Conservation (phyloP, 2,113 vertebrate genomes). For the Dinomys branickii region DNA sequence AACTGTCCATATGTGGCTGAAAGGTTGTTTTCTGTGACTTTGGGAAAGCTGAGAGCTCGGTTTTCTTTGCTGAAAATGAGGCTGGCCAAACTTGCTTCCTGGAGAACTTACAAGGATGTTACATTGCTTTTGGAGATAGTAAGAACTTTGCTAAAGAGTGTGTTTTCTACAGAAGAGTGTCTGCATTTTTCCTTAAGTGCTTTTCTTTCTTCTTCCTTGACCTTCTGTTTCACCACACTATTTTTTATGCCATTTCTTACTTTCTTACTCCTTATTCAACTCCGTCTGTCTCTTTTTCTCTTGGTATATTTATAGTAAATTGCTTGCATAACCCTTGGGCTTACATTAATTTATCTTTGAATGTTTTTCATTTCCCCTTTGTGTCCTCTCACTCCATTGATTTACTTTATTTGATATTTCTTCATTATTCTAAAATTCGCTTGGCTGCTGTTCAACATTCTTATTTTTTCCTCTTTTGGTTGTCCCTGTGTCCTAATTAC, state of each 20-base stretch:
- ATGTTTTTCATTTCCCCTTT: conserved; percentile 88
- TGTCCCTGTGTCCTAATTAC: conserved; percentile 87
- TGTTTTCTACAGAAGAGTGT: neutral
- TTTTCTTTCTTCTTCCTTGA: conserved; percentile 41
- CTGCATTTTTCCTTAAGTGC: conserved; percentile 30
- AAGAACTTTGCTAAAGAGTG: neutral
- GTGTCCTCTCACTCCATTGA: conserved; percentile 86
- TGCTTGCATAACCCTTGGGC: conserved; percentile 87
- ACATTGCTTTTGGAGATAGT: neutral
- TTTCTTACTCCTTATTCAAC: conserved; percentile 76
- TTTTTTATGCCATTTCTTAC: conserved; percentile 54
- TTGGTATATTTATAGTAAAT: conserved; percentile 87
- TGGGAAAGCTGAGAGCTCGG: neutral
- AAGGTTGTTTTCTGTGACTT: conserved; percentile 27
- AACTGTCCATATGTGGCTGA: neutral
- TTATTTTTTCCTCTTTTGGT: conserved; percentile 82
- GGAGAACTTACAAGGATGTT: neutral
- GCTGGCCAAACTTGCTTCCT: neutral
- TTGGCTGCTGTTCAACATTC: conserved; percentile 82
- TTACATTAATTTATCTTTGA: conserved; percentile 88
- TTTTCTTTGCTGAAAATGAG: conserved; percentile 10
- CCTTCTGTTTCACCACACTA: conserved; percentile 47
- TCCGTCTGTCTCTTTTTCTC: conserved; percentile 81
- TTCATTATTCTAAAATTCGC: conserved; percentile 84
- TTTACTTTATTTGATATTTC: conserved; percentile 87